Conservation (phyloP, 2,113 vertebrate species). For the Australoheros scitulus region DNA sequence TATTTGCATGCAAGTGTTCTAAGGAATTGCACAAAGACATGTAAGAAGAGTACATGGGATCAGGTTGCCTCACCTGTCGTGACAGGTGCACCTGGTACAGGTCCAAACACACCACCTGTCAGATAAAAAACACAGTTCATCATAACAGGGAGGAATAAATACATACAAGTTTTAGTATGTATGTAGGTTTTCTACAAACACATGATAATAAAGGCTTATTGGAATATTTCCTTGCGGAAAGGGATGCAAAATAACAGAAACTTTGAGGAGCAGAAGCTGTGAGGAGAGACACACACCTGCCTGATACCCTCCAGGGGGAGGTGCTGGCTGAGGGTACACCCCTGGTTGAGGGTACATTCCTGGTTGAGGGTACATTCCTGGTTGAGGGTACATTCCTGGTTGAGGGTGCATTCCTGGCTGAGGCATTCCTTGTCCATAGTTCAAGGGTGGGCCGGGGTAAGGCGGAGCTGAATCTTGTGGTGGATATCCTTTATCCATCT, state of each 20-base stretch:
- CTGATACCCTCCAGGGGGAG: conserved; percentile 46
- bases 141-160: not conserved
- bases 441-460: conserved; percentile 61
- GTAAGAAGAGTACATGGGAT: not conserved
- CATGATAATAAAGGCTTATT: not conserved
- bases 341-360: conserved; percentile 6
- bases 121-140: conserved; percentile 1
- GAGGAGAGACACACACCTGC: conserved; percentile 40
- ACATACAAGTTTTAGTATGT: not conserved
- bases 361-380: conserved; percentile 6
- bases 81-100: not conserved
- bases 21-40: not conserved
- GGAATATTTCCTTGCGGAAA: not conserved
- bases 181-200: not conserved
- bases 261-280: not conserved
- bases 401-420: conserved; percentile 19
- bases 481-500: conserved; percentile 66
- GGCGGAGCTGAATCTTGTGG: conserved; percentile 53
- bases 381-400: not conserved
- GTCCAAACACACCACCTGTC: conserved; percentile 9
- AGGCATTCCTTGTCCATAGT: conserved; percentile 37
- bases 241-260: not conserved
- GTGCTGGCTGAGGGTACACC: not conserved
- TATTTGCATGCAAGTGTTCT: not conserved
- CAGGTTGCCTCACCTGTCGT: conserved; percentile 47